Evolutionary conservation across 1,140 invertebrate genomes (phyloP).

Genomic region (Drosophila sturtevanti): DNA sequence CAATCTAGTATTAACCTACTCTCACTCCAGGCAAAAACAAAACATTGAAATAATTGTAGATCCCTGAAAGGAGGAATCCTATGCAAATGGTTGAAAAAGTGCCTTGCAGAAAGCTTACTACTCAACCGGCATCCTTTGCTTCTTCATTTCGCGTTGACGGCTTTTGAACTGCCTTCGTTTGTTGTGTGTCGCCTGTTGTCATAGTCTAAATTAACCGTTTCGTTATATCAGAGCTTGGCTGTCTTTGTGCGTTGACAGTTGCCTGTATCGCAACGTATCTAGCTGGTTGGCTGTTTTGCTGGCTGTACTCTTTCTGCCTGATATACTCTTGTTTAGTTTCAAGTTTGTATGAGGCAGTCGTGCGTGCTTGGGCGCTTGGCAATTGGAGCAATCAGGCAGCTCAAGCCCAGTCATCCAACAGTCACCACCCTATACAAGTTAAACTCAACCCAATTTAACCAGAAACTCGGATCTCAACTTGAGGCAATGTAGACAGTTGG

Average conservation of each 20-base stretch:
- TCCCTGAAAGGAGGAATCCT: conserved; percentile 58
- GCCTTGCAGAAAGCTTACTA: conserved; percentile 2
- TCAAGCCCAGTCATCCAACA: conserved; percentile 36
- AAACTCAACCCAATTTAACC: neutral
- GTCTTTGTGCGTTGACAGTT: conserved; percentile 70
- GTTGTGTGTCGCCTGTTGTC: conserved; percentile 47
- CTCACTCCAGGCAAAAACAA: neutral
- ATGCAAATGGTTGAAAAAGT: conserved; percentile 63
- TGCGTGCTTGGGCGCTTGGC: conserved; percentile 68
- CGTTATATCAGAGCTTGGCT: conserved; percentile 69
- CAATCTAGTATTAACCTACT: conserved; percentile 24
- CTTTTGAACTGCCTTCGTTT: conserved; percentile 59
- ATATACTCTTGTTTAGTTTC: conserved; percentile 62
- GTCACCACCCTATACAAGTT: conserved; percentile 5
- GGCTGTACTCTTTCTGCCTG: neutral
- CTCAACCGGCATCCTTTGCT: conserved; percentile 34
- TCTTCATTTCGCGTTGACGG: conserved; percentile 46
- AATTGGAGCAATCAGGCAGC: conserved; percentile 76
- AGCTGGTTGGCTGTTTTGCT: conserved; percentile 5
- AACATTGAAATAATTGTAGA: conserved; percentile 69
- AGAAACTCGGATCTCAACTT: conserved; percentile 38
- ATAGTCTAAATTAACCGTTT: conserved; percentile 78
- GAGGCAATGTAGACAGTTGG: conserved; percentile 27
- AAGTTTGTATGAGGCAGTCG: conserved; percentile 78
- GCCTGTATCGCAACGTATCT: conserved; percentile 25